Evolutionary conservation across 2,113 vertebrate species (phyloP).

Genomic region (Grus americana): DNA sequence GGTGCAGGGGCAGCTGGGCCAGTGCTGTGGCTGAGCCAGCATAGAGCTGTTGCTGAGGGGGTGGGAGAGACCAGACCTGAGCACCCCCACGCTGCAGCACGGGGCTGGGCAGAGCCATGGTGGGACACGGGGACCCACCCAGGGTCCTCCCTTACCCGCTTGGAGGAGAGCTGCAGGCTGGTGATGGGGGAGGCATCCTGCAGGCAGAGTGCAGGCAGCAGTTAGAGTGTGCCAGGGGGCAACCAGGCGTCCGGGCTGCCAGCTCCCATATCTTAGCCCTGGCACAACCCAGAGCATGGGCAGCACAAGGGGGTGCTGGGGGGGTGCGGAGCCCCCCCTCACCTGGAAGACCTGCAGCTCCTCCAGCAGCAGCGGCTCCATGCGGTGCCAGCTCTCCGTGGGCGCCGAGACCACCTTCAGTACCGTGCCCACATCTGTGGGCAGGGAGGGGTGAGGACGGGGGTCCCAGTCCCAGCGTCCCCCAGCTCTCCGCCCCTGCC

Average conservation of each 20-base stretch:
- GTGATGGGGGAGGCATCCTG: slow-evolving; percentile 88
- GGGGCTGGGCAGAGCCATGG: neutral
- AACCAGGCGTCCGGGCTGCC: neutral
- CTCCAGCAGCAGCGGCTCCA: slow-evolving; percentile 91
- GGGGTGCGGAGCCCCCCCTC: neutral
- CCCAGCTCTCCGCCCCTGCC: neutral
- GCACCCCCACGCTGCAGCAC: fast-evolving
- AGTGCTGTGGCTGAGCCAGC: slow-evolving; percentile 82
- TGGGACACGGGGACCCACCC: fast-evolving
- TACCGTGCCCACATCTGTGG: slow-evolving; percentile 87
- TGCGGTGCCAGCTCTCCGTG: slow-evolving; percentile 84
- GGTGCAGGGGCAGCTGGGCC: slow-evolving; percentile 91
- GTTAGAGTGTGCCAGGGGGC: neutral
- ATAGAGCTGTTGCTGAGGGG: slow-evolving; percentile 91
- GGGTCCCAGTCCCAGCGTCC: neutral
- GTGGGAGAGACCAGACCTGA: neutral
- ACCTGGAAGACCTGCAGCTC: slow-evolving; percentile 96
- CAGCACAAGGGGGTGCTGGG: neutral
- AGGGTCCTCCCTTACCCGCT: slow-evolving; percentile 77
- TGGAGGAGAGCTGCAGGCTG: slow-evolving; percentile 95
- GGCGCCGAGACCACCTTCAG: slow-evolving; percentile 94
- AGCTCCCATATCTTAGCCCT: neutral
- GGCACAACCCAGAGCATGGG: fast-evolving
- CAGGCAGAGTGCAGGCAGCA: neutral
- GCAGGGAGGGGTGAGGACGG: neutral